These are phyloP conservation scores for Cantharis lateralis DNA, from an alignment of 2,888 invertebrate genomes.

Conservation along the genomic window DNA sequence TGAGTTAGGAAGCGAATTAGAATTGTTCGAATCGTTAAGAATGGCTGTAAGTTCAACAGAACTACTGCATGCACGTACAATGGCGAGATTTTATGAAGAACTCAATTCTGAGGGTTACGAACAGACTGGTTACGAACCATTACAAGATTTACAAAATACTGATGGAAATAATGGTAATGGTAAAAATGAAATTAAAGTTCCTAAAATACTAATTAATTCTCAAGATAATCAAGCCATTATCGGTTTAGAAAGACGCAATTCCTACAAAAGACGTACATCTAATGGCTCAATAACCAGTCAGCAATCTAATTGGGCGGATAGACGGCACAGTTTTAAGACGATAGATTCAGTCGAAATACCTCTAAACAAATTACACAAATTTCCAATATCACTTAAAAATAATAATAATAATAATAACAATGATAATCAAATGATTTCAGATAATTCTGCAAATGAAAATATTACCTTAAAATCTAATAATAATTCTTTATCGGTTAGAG, in stretches of 20 bases:
- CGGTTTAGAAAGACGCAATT: slow-evolving; percentile 56
- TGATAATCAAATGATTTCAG: slow-evolving; percentile 37
- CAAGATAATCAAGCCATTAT: slow-evolving; percentile 58
- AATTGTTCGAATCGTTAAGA: slow-evolving; percentile 63
- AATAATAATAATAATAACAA: slow-evolving; percentile 39
- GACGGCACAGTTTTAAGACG: slow-evolving; percentile 47
- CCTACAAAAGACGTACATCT: slow-evolving; percentile 54
- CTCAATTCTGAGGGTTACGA: slow-evolving; percentile 69
- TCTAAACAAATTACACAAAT: slow-evolving; percentile 43
- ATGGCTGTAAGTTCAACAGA: slow-evolving; percentile 83
- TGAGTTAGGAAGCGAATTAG: slow-evolving; percentile 70
- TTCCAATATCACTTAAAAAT: slow-evolving; percentile 11
- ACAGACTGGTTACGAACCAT: slow-evolving; percentile 54
- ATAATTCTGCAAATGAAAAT: slow-evolving; percentile 40
- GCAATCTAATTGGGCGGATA: slow-evolving; percentile 49
- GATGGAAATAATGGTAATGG: slow-evolving; percentile 29
- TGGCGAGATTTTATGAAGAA: slow-evolving; percentile 81
- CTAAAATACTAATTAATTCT: slow-evolving; percentile 60
- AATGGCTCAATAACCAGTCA: slow-evolving; percentile 54
- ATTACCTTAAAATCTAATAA: not conserved
- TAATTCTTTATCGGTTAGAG: slow-evolving; percentile 35
- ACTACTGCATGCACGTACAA: slow-evolving; percentile 78
- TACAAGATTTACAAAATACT: slow-evolving; percentile 39
- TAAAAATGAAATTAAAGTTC: slow-evolving; percentile 36
- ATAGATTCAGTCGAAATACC: slow-evolving; percentile 45